A percentile compares a stretch with the other conserved stretches of the same genome.
These are phyloP conservation scores for Podarcis lilfordi DNA, from an alignment of 2,797 vertebrate genomes.

Conservation along the genomic window DNA sequence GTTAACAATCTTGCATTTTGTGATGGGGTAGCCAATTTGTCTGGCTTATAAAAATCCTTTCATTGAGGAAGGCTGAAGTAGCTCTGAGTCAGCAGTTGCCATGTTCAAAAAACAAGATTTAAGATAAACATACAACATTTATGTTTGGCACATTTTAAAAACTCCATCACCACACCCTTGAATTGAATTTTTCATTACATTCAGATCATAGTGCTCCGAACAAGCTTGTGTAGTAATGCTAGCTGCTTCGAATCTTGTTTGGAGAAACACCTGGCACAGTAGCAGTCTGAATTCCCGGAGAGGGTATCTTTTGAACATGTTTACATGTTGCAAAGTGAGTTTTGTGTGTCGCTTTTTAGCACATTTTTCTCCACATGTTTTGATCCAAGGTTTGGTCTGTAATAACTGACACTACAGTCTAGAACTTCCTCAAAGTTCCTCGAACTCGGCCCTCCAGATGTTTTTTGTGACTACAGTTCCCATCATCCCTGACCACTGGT, in stretches of 20 bases:
- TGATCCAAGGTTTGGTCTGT: neutral
- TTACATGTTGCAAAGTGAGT: neutral
- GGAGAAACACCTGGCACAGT: neutral
- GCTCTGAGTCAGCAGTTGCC: accelerated
- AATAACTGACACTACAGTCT: neutral
- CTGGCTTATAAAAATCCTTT: neutral
- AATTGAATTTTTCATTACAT: neutral
- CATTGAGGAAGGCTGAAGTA: neutral
- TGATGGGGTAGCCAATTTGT: neutral
- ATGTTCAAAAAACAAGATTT: neutral
- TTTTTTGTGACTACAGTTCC: too few relatives aligned
- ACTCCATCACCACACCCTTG: too few relatives aligned
- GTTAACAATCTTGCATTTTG: neutral
- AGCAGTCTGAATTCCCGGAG: neutral
- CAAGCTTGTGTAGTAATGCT: neutral
- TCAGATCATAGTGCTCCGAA: neutral
- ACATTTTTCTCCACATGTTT: neutral
- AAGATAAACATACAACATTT: neutral
- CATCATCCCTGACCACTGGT: too few relatives aligned
- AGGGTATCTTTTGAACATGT: neutral
- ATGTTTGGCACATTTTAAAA: neutral
- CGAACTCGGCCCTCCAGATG: too few relatives aligned
- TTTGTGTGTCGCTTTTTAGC: neutral
- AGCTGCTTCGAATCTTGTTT: neutral
- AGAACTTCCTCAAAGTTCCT: too few relatives aligned